Conservation (phyloP, 2,888 invertebrate species). For the Agriopis leucophaearia region DNA sequence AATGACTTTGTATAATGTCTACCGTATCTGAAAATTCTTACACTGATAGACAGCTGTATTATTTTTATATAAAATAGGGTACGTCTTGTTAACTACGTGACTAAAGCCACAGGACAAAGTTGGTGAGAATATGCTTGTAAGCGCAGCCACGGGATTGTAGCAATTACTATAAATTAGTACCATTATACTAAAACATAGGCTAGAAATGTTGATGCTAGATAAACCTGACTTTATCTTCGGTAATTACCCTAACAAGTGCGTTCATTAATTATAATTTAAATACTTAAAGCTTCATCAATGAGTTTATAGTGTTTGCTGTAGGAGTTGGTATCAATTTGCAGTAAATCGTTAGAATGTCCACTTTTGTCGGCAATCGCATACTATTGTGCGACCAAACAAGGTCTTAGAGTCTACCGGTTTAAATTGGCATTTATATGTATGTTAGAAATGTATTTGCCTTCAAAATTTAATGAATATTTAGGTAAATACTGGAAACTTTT, state of each 20-base stretch:
- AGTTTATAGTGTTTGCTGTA: not conserved
- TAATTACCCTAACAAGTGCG: slow-evolving; percentile 7
- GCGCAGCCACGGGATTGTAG: slow-evolving; percentile 15
- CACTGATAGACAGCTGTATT: no score
- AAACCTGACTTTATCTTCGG: slow-evolving; percentile 8
- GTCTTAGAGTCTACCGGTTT: no score
- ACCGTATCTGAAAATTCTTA: no score
- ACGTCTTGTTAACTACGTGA: no score
- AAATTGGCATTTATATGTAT: no score
- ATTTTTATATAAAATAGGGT: no score
- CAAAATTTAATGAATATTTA: no score
- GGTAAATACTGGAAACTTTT: no score
- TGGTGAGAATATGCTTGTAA: not conserved
- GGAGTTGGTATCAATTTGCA: slow-evolving; percentile 6
- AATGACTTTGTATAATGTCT: no score
- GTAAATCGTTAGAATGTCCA: not conserved
- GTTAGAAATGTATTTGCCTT: no score
- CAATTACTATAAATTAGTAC: slow-evolving; percentile 22
- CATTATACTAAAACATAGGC: slow-evolving; percentile 19
- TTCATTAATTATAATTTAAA: slow-evolving; percentile 9
- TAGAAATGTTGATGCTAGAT: slow-evolving; percentile 4
- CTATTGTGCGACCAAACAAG: no score
- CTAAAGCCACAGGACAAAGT: no score
- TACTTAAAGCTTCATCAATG: not conserved
- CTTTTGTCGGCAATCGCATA: not conserved